Evolutionary conservation across 2,888 invertebrate genomes (phyloP), one percentile per base, ranked within the genome.

Genomic region (Trilocha varians): DNA sequence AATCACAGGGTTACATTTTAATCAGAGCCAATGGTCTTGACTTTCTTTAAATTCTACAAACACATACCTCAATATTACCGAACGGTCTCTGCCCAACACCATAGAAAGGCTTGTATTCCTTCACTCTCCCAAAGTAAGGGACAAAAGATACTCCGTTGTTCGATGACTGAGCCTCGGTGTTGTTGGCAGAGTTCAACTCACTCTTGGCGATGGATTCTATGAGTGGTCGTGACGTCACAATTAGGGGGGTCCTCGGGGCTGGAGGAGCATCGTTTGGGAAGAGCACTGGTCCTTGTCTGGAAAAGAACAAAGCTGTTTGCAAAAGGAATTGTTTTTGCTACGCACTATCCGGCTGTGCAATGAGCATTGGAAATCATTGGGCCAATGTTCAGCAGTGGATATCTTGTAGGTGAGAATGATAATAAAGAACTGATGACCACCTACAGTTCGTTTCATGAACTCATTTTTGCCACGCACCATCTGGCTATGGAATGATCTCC

Each of bases 251-350:
- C 0, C 70, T 64, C 0, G 83, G 77, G 0, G 83, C 67, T 0
- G 78, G 77, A 0, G 78, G 73, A 0, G 59, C 70, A 42, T 78
- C 74, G 50, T 75, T 83, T 0, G 87, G 87, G 50, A 87, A 86
- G 0, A 84, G 52, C 0, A 85, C 79, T 41, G 87, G 87, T 0
- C 87, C 86, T 63, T 85, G 70, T 45, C 87, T 85, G 70, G 1
- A 69, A 64, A 18, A 17, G 16, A 47, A 46, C n/a, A n/a, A n/a
- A n/a, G n/a, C n/a, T n/a, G n/a, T n/a, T n/a, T n/a, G 6, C 6
- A 13, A 9, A 25, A 3, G 18, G 8, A 8, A 18, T 4, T 18
- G 8, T 18, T 18, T 18, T 18, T 8, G 18, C 18, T 18, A 8
- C 18, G 4, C 18, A 18, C n/a, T n/a, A n/a, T n/a, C n/a, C n/a